phyloP scores from a whole-genome alignment of 2,113 vertebrate genomes.

The Bubo bubo region DNA sequence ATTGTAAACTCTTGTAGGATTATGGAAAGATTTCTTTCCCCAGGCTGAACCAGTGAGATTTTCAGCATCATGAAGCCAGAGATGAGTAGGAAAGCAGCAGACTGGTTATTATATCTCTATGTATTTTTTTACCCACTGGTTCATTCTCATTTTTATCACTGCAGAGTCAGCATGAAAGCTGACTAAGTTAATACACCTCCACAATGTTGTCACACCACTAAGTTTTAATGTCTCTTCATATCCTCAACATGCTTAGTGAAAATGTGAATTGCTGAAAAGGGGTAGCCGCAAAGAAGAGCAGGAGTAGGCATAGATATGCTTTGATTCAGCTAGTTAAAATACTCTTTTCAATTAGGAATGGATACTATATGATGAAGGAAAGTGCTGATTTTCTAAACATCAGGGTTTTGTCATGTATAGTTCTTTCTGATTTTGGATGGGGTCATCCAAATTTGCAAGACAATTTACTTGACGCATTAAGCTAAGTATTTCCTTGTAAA shows the following conservation, averaged over 20 bases:
- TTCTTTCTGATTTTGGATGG: background rate
- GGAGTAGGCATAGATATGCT: background rate
- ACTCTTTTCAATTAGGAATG: background rate
- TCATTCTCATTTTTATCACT: slow-evolving; percentile 65
- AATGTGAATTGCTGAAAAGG: slow-evolving; percentile 12
- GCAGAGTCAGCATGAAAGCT: slow-evolving; percentile 50
- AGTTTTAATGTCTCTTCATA: slow-evolving; percentile 41
- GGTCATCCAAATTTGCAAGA: background rate
- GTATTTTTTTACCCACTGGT: slow-evolving; percentile 59
- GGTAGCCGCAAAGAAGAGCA: background rate
- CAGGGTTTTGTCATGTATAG: background rate
- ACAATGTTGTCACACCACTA: background rate
- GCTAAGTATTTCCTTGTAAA: background rate
- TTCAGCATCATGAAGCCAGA: slow-evolving; percentile 64
- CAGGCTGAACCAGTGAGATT: slow-evolving; percentile 59
- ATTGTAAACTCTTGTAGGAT: slow-evolving; percentile 68
- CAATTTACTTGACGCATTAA: background rate
- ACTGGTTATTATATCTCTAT: slow-evolving; percentile 51
- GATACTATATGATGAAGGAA: background rate
- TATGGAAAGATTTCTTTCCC: slow-evolving; percentile 65
- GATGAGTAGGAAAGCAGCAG: slow-evolving; percentile 46
- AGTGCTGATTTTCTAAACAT: background rate
- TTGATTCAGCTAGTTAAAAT: slow-evolving; percentile 10
- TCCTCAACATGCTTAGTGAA: background rate
- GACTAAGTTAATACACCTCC: slow-evolving; percentile 42